Base-by-base conservation (phyloP, 2,888 invertebrate genomes). In the Lasioglossum marginatum region DNA sequence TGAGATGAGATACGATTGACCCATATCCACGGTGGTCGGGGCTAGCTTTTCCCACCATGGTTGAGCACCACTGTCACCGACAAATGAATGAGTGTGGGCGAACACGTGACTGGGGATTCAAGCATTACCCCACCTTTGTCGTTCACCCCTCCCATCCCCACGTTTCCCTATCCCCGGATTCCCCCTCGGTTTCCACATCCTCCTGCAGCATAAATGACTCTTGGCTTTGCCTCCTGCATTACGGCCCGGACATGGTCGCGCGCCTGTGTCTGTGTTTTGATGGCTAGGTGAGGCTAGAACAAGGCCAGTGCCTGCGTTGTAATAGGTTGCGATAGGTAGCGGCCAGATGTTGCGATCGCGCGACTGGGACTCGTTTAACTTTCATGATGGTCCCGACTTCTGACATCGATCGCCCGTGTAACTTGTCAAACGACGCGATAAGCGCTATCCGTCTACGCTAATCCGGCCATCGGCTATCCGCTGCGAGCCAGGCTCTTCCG, bases 1-100 rank as follows among this genome's bases (percentile, higher is more conserved):
- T 72, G 86, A 77, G 74, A 77, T 75, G 75, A 77, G 72, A 83
- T 83, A 75, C 87, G 79, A 83, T 86, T 87, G 86, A 87, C 87
- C 83, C 87, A 90, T 82, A 84, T 87, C 57, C 83, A 74, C 80
- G 83, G 81, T 89, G 81, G 57, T 57, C 86, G 86, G 88, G 90
- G 83, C 45, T 87, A 74, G 63, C 48, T 57, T 85, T 57, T 81
- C 74, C 83, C 82, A 73, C 45, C 81, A 66, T 34, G 83, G 87
- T 87, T 93, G 93, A 93, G 93, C 88, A 88, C 92, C 93, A 83
- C 93, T 93, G 91, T 82, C 83, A 73, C 90, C 89, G 92, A 92
- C 93, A 93, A 93, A 93, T 93, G 93, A 93, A 93, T 93, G 93
- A 94, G 92, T 93, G 92, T 93, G 91, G 92, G 92, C 93, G 92